Conservation (phyloP, 1,140 invertebrate species). For the Eueides isabella region DNA sequence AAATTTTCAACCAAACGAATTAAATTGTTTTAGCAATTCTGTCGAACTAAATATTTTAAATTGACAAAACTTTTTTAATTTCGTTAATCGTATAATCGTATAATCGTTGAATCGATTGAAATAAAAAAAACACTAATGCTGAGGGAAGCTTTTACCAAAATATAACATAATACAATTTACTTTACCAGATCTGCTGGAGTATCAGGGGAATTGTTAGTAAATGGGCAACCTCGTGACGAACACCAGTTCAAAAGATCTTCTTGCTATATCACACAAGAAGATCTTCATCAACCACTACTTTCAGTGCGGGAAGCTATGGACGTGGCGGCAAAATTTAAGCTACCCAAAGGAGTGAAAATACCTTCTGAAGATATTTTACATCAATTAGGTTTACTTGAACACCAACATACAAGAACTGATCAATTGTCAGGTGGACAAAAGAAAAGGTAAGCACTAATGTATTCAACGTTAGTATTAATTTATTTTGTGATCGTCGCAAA, state of each 20-base stretch:
- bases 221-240: slow-evolving; percentile 66
- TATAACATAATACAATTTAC: neutral
- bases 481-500: too few relatives aligned
- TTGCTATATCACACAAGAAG: slow-evolving; percentile 96
- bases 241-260: slow-evolving; percentile 82
- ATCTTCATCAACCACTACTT: slow-evolving; percentile 90
- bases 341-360: slow-evolving; percentile 72
- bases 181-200: slow-evolving; percentile 79
- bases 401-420: slow-evolving; percentile 85
- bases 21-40: too few relatives aligned
- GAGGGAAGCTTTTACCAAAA: neutral
- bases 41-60: too few relatives aligned
- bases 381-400: slow-evolving; percentile 84
- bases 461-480: too few relatives aligned
- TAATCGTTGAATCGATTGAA: too few relatives aligned
- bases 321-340: slow-evolving; percentile 91
- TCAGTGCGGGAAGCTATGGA: slow-evolving; percentile 92
- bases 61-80: too few relatives aligned
- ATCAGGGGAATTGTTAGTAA: slow-evolving; percentile 79
- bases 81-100: too few relatives aligned
- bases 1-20: too few relatives aligned
- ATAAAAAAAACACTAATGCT: too few relatives aligned
- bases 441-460: slow-evolving; percentile 78
- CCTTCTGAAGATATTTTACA: slow-evolving; percentile 82
- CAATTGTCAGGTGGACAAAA: slow-evolving; percentile 89